A percentile compares a stretch with the other conserved stretches of the same genome.
Evolutionary conservation across 2,888 invertebrate genomes (phyloP).

Genomic region (Dugesia japonica): DNA sequence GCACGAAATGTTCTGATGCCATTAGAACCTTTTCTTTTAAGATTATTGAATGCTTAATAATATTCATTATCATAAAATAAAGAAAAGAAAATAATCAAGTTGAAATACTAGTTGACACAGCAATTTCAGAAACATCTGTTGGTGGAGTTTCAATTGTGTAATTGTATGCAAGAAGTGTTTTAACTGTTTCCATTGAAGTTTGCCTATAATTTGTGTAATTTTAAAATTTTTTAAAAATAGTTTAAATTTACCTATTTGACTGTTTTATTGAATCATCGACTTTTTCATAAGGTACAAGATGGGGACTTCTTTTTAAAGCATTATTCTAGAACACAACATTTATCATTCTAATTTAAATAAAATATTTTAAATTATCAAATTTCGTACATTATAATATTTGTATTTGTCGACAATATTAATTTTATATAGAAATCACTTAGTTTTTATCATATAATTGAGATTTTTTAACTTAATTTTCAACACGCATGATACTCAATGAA

Average conservation of each 20-base stretch:
- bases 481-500: too few species aligned
- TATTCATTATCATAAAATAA: neutral
- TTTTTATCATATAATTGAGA: too few species aligned
- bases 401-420: too few species aligned
- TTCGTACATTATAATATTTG: too few species aligned
- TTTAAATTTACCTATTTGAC: slow-evolving; percentile 58
- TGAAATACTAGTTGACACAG: slow-evolving; percentile 49
- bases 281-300: slow-evolving; percentile 84
- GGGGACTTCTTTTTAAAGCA: slow-evolving; percentile 79
- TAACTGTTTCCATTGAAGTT: slow-evolving; percentile 87
- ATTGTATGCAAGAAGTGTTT: slow-evolving; percentile 84
- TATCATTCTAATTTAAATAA: too few species aligned
- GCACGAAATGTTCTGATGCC: slow-evolving; percentile 70
- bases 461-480: too few species aligned
- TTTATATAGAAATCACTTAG: too few species aligned
- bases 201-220: slow-evolving; percentile 54
- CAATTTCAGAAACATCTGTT: slow-evolving; percentile 35
- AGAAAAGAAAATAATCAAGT: neutral
- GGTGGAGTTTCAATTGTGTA: slow-evolving; percentile 85
- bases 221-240: neutral
- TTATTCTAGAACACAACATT: slow-evolving; percentile 56
- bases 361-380: too few species aligned
- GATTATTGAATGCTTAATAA: neutral
- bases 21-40: neutral
- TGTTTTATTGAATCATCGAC: slow-evolving; percentile 95